Evolutionary conservation across 1,140 invertebrate species (phyloP).

Genomic region (Ostrea denselamellosa): DNA sequence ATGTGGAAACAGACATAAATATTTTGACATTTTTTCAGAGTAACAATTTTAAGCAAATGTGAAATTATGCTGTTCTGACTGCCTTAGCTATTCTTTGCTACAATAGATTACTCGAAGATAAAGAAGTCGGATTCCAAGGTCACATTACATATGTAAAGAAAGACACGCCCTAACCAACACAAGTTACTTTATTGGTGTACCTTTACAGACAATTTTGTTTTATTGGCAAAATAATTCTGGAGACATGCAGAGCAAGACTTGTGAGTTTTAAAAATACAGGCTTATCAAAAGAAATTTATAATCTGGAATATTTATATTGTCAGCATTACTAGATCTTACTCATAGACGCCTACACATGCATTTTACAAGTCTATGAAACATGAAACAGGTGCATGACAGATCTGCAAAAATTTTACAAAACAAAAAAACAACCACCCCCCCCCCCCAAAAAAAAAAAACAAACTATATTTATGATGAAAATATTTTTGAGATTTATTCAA

Average conservation of each 20-base stretch:
- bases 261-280: background rate
- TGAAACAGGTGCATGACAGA: background rate
- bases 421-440: too few species aligned
- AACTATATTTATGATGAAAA: background rate
- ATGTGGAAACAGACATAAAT: conserved; percentile 23
- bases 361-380: background rate
- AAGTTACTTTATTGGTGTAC: background rate
- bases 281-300: conserved; percentile 14
- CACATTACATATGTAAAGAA: background rate
- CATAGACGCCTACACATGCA: conserved; percentile 2
- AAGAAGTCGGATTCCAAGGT: background rate
- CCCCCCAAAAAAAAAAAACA: too few species aligned
- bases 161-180: background rate
- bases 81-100: background rate
- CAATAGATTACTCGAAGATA: background rate
- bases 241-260: background rate
- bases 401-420: background rate
- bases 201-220: background rate
- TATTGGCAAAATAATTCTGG: conserved; percentile 2
- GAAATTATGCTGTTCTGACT: background rate
- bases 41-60: background rate
- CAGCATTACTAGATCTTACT: background rate
- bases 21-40: conserved; percentile 8
- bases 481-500: background rate
- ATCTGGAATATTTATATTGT: background rate